phyloP scores from a whole-genome alignment of 2,113 vertebrate genomes.

The Siniperca knerii region DNA sequence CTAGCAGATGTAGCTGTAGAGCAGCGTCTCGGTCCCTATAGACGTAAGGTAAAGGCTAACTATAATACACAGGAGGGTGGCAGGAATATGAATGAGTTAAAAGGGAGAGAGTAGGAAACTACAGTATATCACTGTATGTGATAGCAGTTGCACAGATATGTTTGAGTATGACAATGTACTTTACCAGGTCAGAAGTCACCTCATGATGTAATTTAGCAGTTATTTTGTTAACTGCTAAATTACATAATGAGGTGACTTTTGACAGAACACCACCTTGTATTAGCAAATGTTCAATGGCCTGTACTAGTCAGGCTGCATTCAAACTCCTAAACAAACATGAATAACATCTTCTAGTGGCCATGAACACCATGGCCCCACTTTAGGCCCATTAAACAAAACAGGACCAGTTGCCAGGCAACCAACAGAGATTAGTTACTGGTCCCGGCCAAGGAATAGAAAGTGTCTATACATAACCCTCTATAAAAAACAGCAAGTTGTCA shows the following conservation, averaged over 20 bases:
- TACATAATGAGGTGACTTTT: neutral
- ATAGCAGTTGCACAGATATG: neutral
- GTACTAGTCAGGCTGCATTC: neutral
- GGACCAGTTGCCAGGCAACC: conserved; percentile 39
- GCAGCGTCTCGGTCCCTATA: neutral
- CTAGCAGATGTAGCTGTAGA: conserved; percentile 28
- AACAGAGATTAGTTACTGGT: neutral
- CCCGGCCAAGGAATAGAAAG: neutral
- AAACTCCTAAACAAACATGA: neutral
- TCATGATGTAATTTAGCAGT: too few relatives aligned
- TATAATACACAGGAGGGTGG: conserved; percentile 9
- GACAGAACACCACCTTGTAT: neutral
- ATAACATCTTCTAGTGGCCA: neutral
- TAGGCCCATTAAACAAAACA: conserved; percentile 10
- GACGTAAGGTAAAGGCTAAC: conserved; percentile 19
- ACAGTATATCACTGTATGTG: neutral
- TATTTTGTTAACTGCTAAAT: neutral
- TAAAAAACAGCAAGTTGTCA: neutral
- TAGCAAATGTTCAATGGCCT: neutral
- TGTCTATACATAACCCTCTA: neutral
- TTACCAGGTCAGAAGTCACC: neutral
- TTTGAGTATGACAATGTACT: neutral
- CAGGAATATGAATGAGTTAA: conserved; percentile 11
- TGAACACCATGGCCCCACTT: neutral
- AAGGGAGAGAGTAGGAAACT: neutral